Evolutionary conservation across 2,888 invertebrate genomes (phyloP), one percentile per base, ranked within the genome.

Genomic region (Drosophila villosipedis): DNA sequence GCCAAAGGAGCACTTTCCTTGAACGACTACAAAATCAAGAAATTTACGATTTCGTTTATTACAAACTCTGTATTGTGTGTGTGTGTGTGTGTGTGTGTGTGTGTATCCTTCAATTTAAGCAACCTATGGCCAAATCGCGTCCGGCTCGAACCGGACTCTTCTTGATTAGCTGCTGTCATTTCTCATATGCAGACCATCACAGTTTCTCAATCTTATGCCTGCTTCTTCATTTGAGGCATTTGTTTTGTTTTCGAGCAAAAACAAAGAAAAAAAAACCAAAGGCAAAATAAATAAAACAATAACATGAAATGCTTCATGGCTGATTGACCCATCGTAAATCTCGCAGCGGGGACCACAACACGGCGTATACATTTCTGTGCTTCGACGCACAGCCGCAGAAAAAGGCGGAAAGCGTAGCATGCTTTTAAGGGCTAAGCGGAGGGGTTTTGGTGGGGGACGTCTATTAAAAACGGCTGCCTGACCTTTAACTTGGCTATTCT

Each of bases 291-390:
- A 50, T 69, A 78, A 84, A 84, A 87, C 84, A 85, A 89, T 87
- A 87, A 84, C 80, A 80, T 76, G 68, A 57, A 73, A 78, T 73
- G 81, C 73, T 68, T 64, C 77, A 73, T 77, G 78, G 77, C 68
- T 79, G 81, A 79, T 82, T 85, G 90, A 85, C 85, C 86, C 85
- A 72, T 85, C 85, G 85, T 85, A 89, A 85, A 85, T 85, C 88
- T 88, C 78, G 61, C 88, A 76, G 78, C 78, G 66, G 76, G 78
- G 57, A 52, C 37, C 67, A 83, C 61, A 77, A 83, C 61, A 77
- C 63, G 73, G 70, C 74, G 82, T 84, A 86, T 84, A 70, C 70
- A 67, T 41, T 54, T 52, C 43, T 50, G 41, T 39, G 83, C 69
- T 60, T 59, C 70, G 52, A 50, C 52, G 71, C 69, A 58, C 62